A percentile compares a stretch with the other conserved stretches of the same genome.
These are phyloP conservation scores for Peromyscus leucopus DNA, from an alignment of 2,113 vertebrate genomes.

Conservation along the genomic window DNA sequence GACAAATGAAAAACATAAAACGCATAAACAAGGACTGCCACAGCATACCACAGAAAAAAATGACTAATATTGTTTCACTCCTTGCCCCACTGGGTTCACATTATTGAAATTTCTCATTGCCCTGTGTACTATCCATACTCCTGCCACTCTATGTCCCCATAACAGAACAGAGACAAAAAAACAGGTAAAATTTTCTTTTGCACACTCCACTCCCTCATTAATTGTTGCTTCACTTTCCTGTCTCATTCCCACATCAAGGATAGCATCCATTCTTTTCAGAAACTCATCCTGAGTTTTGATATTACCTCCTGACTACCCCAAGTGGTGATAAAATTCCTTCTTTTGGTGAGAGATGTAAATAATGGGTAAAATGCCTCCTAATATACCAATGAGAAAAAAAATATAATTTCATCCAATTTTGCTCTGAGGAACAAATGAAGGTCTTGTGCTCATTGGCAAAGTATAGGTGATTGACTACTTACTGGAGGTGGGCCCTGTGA, in stretches of 20 bases:
- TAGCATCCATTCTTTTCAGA: not conserved
- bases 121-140: not conserved
- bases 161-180: not conserved
- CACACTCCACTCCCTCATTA: not conserved
- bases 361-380: not conserved
- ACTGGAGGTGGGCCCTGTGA: not conserved
- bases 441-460: not conserved
- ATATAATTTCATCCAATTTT: not conserved
- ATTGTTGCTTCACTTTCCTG: not conserved
- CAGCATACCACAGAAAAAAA: not conserved
- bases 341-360: not conserved
- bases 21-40: not conserved
- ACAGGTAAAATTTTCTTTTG: not conserved
- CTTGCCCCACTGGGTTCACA: not conserved
- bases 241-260: not conserved
- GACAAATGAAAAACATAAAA: not conserved
- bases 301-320: not conserved
- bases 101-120: not conserved
- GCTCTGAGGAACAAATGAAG: not conserved
- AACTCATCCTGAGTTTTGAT: not conserved
- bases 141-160: no score
- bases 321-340: not conserved
- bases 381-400: not conserved
- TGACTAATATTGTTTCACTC: no score
- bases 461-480: not conserved